Conservation (phyloP, 2,113 vertebrate genomes). For the Pituophis catenifer region DNA sequence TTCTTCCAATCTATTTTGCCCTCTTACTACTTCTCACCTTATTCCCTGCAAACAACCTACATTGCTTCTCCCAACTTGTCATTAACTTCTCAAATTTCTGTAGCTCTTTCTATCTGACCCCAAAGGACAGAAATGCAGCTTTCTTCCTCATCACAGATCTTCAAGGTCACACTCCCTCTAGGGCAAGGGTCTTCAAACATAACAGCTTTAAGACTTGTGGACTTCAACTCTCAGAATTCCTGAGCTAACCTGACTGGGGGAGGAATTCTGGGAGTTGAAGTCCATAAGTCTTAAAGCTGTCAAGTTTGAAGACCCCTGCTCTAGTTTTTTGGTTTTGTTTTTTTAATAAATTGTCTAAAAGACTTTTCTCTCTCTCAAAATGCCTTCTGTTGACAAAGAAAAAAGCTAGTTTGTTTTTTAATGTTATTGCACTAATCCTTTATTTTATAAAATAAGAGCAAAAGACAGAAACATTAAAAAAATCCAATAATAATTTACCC, state of each 20-base stretch:
- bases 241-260: too few relatives aligned
- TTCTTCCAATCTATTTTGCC: not conserved
- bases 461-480: not conserved
- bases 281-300: too few relatives aligned
- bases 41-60: not conserved
- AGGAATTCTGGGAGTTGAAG: too few relatives aligned
- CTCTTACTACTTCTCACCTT: not conserved
- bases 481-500: not conserved
- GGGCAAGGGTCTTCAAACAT: too few relatives aligned
- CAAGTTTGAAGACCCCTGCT: too few relatives aligned
- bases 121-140: not conserved
- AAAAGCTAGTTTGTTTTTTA: not conserved
- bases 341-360: not conserved
- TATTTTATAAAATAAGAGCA: not conserved
- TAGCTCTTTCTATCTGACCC: not conserved
- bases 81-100: not conserved
- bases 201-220: too few relatives aligned
- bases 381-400: not conserved
- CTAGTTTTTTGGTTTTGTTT: not conserved
- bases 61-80: not conserved
- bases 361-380: not conserved
- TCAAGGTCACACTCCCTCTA: not conserved
- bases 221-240: too few relatives aligned
- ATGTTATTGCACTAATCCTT: not conserved
- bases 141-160: not conserved